Conservation (phyloP, 2,113 vertebrate species). For the Hystrix cristata region DNA sequence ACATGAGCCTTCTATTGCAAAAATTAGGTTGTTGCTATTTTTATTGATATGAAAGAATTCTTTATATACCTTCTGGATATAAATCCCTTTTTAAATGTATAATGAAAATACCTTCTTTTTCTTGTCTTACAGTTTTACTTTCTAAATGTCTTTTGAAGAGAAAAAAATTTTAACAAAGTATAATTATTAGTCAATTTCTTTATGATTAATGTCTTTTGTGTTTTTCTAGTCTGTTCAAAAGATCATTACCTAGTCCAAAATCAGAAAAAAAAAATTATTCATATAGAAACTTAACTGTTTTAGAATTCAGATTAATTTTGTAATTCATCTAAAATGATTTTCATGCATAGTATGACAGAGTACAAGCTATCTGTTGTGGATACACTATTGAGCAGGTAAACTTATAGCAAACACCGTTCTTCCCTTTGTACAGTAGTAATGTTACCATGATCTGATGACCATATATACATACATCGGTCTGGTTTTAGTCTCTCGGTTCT, state of each 20-base stretch:
- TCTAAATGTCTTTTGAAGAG: background rate
- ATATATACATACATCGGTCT: background rate
- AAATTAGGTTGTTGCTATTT: background rate
- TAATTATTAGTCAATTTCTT: background rate
- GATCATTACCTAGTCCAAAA: background rate
- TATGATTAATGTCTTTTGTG: background rate
- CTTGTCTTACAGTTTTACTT: background rate
- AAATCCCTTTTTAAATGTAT: background rate
- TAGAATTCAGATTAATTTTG: background rate
- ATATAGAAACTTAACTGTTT: background rate
- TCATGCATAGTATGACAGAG: background rate
- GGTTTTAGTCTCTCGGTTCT: background rate
- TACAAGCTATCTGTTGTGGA: background rate
- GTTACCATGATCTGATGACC: background rate
- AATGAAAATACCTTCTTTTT: background rate
- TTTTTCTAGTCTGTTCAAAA: background rate
- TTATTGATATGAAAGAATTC: background rate
- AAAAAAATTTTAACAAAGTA: conserved; percentile 23
- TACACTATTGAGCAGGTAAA: background rate
- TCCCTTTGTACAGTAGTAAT: background rate
- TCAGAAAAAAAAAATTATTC: background rate
- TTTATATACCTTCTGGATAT: background rate
- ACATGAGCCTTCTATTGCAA: background rate
- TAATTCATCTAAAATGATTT: background rate
- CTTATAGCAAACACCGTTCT: background rate